phyloP scores from a whole-genome alignment of 1,140 invertebrate species.

The Zaprionus camerounensis region DNA sequence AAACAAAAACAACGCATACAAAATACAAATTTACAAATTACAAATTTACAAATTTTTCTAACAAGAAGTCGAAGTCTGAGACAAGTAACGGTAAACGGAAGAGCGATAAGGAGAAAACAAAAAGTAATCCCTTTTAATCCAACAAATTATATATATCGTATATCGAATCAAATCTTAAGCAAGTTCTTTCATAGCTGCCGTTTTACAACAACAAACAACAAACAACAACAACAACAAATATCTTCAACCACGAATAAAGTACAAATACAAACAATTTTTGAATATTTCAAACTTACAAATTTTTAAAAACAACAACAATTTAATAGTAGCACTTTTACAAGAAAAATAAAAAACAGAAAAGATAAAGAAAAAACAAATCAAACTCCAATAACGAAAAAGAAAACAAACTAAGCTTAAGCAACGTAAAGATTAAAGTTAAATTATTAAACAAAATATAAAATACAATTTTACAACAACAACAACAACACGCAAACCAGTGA shows the following conservation, averaged over 20 bases:
- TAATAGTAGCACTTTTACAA: constrained; percentile 73
- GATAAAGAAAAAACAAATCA: constrained; percentile 24
- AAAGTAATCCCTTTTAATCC: constrained; percentile 28
- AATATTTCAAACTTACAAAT: constrained; percentile 67
- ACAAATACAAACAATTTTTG: constrained; percentile 54
- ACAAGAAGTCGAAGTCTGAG: constrained; percentile 55
- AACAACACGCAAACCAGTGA: constrained; percentile 61
- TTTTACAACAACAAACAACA: constrained; percentile 49
- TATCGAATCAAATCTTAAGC: constrained; percentile 21
- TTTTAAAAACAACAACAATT: constrained; percentile 57
- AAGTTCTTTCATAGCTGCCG: constrained; percentile 72
- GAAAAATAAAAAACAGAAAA: constrained; percentile 12
- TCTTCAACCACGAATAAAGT: constrained; percentile 63
- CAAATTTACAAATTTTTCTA: constrained; percentile 73
- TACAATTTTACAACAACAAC: constrained; percentile 50
- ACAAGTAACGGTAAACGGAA: constrained; percentile 21
- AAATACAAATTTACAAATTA: constrained; percentile 81
- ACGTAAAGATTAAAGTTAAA: constrained; percentile 30
- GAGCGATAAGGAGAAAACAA: constrained; percentile 18
- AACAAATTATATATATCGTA: constrained; percentile 29
- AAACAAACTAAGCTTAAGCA: constrained; percentile 41
- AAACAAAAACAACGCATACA: constrained; percentile 70
- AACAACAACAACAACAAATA: constrained; percentile 31
- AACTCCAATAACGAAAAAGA: constrained; percentile 8
- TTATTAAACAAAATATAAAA: constrained; percentile 31